Evolutionary conservation across 2,888 invertebrate genomes (phyloP).

Genomic region (Polyommatus iphigenia): DNA sequence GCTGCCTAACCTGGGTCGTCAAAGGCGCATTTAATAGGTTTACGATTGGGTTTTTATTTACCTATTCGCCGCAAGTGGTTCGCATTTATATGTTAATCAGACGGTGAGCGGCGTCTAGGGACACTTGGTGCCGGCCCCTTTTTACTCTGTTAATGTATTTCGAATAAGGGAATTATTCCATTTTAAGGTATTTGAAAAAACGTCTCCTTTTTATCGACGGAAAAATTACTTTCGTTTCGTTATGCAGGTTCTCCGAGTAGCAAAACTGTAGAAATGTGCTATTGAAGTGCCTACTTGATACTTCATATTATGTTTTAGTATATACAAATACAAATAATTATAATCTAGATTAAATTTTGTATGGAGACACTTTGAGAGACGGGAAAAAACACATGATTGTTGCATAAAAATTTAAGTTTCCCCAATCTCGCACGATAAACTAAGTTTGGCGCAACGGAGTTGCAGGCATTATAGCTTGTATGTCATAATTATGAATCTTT

Average conservation of each 20-base stretch:
- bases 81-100: constrained; percentile 65
- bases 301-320: too few species aligned
- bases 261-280: too few species aligned
- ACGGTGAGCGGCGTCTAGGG: constrained; percentile 46
- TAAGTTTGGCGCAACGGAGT: too few species aligned
- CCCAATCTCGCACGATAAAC: too few species aligned
- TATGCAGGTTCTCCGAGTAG: background rate
- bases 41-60: constrained; percentile 72
- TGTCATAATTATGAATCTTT: too few species aligned
- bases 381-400: too few species aligned
- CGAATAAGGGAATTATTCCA: constrained; percentile 28
- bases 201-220: background rate
- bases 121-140: constrained; percentile 44
- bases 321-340: too few species aligned
- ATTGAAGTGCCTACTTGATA: too few species aligned
- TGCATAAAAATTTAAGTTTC: too few species aligned
- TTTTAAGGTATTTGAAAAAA: constrained; percentile 21
- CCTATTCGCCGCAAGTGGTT: constrained; percentile 56
- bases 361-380: too few species aligned
- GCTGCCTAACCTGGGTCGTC: constrained; percentile 36
- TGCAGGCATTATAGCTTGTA: too few species aligned
- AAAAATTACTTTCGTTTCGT: background rate
- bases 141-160: constrained; percentile 35
- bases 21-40: constrained; percentile 56
- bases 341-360: too few species aligned